These are phyloP conservation scores for Phragmatobia fuliginosa DNA, from an alignment of 2,888 invertebrate genomes.

Conservation along the genomic window DNA sequence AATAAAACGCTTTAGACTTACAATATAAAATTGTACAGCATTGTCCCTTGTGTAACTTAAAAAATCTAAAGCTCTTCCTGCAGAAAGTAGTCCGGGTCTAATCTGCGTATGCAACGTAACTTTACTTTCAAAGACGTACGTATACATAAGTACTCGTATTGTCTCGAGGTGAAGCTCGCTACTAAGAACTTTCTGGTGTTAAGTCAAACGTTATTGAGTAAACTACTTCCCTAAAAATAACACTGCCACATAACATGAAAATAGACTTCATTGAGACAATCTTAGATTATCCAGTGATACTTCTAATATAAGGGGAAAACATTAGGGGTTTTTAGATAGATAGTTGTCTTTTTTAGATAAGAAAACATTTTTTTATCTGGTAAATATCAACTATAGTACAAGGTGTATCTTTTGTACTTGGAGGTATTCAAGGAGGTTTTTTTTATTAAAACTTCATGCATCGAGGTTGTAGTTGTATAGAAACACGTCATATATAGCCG, in stretches of 20 bases:
- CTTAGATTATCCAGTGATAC: not conserved
- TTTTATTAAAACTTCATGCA: no score
- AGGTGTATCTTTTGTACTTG: no score
- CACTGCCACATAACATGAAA: not conserved
- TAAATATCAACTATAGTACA: no score
- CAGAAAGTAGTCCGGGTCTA: not conserved
- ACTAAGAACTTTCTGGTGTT: not conserved
- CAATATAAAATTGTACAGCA: not conserved
- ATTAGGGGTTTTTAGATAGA: not conserved
- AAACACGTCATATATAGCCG: no score
- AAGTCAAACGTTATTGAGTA: not conserved
- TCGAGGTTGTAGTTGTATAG: no score
- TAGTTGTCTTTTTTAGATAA: not conserved
- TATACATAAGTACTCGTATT: not conserved
- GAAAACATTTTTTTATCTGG: not conserved
- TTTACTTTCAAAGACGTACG: not conserved
- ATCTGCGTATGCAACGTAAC: conserved; percentile 4
- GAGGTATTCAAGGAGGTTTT: no score
- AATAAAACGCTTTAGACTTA: not conserved
- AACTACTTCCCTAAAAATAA: not conserved
- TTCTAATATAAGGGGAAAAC: not conserved
- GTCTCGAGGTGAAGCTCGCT: not conserved
- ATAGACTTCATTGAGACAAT: not conserved
- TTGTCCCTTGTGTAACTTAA: conserved; percentile 4
- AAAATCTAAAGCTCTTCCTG: conserved; percentile 7